A percentile compares a stretch with the other conserved stretches of the same genome.
Conservation (phyloP, 2,797 vertebrate genomes). For the Scarus forsteni region DNA sequence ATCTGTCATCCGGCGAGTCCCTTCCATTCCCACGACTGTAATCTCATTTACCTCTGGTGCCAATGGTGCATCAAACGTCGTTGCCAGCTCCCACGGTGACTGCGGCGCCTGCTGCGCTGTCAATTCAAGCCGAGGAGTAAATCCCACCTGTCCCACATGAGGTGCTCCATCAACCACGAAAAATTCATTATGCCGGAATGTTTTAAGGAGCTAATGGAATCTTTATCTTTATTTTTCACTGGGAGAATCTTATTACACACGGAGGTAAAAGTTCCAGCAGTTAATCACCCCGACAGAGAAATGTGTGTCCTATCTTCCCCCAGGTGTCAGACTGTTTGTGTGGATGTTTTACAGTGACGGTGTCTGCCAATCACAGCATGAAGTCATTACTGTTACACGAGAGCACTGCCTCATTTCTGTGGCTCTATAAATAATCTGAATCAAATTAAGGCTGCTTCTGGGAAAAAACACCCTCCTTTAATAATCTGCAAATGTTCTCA, state of each 20-base stretch:
- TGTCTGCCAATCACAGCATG: slow-evolving; percentile 31
- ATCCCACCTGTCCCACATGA: slow-evolving; percentile 82
- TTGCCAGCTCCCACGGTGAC: slow-evolving; percentile 57
- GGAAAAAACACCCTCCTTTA: too few species aligned
- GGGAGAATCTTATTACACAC: slow-evolving; percentile 79
- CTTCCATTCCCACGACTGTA: slow-evolving; percentile 80
- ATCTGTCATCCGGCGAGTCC: slow-evolving; percentile 84
- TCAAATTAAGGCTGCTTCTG: slow-evolving; percentile 10
- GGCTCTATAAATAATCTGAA: background rate
- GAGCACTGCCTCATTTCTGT: slow-evolving; percentile 9
- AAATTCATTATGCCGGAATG: slow-evolving; percentile 82
- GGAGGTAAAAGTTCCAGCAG: slow-evolving; percentile 56
- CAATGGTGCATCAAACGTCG: slow-evolving; percentile 82
- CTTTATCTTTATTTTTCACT: slow-evolving; percentile 86
- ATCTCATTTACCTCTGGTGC: slow-evolving; percentile 86
- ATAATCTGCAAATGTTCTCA: too few species aligned
- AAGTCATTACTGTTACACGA: slow-evolving; percentile 26
- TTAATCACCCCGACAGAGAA: slow-evolving; percentile 65
- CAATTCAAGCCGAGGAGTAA: slow-evolving; percentile 66
- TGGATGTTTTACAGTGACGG: slow-evolving; percentile 43
- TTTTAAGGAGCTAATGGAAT: slow-evolving; percentile 85
- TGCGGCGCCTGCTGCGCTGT: slow-evolving; percentile 44
- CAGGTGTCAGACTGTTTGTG: slow-evolving; percentile 39
- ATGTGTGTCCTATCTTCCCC: slow-evolving; percentile 56
- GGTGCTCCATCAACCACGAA: slow-evolving; percentile 80